Evolutionary conservation across 2,113 vertebrate genomes (phyloP).

Genomic region (Brachyistius frenatus): DNA sequence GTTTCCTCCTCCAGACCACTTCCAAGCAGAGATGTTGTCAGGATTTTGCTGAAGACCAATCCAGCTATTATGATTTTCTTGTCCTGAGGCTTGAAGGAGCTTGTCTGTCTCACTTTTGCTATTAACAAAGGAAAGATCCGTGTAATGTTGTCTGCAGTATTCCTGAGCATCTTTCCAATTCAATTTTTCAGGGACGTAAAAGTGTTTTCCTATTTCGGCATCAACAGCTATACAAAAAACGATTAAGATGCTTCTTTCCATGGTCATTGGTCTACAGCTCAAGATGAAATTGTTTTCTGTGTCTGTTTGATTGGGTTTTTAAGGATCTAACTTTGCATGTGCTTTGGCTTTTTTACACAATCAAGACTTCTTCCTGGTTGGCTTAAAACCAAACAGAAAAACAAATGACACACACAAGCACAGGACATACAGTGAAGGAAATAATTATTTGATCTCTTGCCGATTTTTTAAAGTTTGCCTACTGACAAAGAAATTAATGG

Average conservation of each 20-base stretch:
- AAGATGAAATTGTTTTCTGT: not conserved
- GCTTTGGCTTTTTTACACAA: constrained; percentile 10
- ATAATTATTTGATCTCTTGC: no score
- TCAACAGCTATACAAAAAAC: constrained; percentile 17
- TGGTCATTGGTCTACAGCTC: not conserved
- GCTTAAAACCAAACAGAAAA: not conserved
- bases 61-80: rapidly evolving
- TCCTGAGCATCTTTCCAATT: not conserved
- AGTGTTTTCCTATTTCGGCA: not conserved
- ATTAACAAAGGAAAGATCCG: constrained; percentile 29
- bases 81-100: not conserved
- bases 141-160: not conserved
- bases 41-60: constrained; percentile 27
- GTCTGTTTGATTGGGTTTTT: not conserved
- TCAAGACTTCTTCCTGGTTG: constrained; percentile 9
- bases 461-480: no score
- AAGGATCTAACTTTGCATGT: constrained; percentile 10
- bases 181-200: not conserved
- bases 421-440: no score
- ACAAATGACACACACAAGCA: constrained; percentile 5
- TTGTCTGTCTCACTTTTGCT: not conserved
- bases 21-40: not conserved
- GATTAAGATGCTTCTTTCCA: constrained; percentile 7
- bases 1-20: constrained; percentile 30
- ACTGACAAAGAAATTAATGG: no score